These are phyloP conservation scores for Rhinophrynus dorsalis DNA, from an alignment of 2,797 vertebrate genomes.

Conservation along the genomic window DNA sequence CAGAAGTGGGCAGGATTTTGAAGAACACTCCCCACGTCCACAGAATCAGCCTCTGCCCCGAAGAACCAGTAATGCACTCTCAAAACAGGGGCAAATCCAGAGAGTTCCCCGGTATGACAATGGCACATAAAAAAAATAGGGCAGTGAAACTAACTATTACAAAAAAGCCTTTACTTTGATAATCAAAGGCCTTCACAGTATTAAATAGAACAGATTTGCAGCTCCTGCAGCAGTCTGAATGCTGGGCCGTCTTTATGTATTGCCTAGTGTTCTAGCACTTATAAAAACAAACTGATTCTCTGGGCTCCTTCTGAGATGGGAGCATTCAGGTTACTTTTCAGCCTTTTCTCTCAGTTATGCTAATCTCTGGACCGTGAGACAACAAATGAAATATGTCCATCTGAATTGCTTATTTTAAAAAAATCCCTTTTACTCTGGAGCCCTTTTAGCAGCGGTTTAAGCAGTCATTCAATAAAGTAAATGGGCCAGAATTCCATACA, in stretches of 20 bases:
- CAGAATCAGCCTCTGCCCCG: no score
- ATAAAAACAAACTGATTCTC: neutral
- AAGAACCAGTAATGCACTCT: no score
- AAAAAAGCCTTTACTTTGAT: neutral
- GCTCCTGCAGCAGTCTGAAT: neutral
- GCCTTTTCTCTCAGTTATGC: neutral
- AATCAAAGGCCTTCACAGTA: neutral
- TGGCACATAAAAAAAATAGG: no score
- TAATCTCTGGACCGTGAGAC: constrained; percentile 20
- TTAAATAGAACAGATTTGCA: neutral
- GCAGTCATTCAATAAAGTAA: neutral
- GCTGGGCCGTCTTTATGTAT: neutral
- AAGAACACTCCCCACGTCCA: no score
- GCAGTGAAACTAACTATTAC: neutral
- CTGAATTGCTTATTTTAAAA: constrained; percentile 8
- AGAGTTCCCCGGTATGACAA: no score
- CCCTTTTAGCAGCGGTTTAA: constrained; percentile 1
- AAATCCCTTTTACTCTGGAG: neutral
- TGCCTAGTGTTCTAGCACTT: neutral
- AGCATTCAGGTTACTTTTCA: constrained; percentile 7
- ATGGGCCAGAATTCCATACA: neutral
- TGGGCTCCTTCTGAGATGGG: constrained; percentile 4
- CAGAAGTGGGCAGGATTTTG: no score
- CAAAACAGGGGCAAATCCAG: no score
- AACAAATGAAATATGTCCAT: constrained; percentile 13